Evolutionary conservation across 2,888 invertebrate genomes (phyloP).

Genomic region (Clanis bilineata): DNA sequence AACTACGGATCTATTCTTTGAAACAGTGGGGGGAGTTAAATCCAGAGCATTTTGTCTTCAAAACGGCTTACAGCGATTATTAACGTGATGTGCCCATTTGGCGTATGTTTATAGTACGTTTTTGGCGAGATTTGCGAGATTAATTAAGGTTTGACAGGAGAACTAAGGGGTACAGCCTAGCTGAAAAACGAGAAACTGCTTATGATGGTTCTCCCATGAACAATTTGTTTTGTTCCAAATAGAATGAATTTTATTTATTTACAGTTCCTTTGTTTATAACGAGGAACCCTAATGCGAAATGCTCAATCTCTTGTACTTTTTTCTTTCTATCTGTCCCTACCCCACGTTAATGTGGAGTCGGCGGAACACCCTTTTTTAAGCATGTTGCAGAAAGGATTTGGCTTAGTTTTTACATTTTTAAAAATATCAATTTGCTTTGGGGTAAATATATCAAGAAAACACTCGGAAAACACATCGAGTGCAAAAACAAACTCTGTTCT

Average conservation of each 20-base stretch:
- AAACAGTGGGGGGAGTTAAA: conserved; percentile 17
- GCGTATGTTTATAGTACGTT: not conserved
- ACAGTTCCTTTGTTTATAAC: too few relatives aligned
- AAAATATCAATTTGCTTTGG: too few relatives aligned
- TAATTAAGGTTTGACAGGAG: not conserved
- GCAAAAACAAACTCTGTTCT: not conserved
- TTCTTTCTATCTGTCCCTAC: too few relatives aligned
- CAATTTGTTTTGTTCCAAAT: not conserved
- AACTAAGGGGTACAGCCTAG: not conserved
- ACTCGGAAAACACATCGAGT: not conserved
- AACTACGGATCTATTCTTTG: conserved; percentile 23
- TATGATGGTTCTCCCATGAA: not conserved
- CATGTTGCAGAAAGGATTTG: too few relatives aligned
- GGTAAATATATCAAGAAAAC: too few relatives aligned
- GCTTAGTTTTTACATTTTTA: too few relatives aligned
- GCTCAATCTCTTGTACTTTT: too few relatives aligned
- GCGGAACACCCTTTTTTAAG: too few relatives aligned
- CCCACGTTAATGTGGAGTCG: too few relatives aligned
- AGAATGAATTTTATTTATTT: too few relatives aligned
- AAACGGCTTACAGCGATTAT: not conserved
- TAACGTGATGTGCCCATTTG: not conserved
- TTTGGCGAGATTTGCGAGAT: not conserved
- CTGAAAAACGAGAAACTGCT: not conserved
- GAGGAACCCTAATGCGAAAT: too few relatives aligned
- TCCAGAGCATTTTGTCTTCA: conserved; percentile 28